phyloP scores from a whole-genome alignment of 1,140 invertebrate species.

The Bombus superbus region DNA sequence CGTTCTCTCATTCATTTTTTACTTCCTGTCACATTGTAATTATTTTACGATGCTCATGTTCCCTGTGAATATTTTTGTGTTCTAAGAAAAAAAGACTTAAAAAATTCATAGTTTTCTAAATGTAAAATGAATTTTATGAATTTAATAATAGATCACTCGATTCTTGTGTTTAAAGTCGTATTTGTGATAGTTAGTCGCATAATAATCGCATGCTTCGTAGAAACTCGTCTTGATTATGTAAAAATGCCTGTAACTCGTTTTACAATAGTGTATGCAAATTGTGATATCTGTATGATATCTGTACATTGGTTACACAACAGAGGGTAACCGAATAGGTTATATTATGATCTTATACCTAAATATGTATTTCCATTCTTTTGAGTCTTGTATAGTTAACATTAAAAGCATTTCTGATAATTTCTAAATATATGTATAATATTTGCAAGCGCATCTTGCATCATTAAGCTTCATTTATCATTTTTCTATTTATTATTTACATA shows the following conservation, averaged over 20 bases:
- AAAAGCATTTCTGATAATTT: neutral
- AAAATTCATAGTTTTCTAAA: neutral
- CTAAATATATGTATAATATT: neutral
- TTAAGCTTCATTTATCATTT: neutral
- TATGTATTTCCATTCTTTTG: neutral
- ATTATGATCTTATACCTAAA: conserved; percentile 7
- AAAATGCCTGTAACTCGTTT: conserved; percentile 28
- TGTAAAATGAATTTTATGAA: neutral
- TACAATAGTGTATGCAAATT: conserved; percentile 17
- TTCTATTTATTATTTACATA: neutral
- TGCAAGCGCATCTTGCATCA: no score
- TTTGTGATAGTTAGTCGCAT: no score
- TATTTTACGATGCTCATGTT: no score
- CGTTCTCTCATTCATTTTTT: neutral
- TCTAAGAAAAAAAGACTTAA: neutral
- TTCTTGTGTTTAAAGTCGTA: neutral
- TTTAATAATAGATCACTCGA: no score
- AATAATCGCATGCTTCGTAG: neutral
- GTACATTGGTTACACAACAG: conserved; percentile 13
- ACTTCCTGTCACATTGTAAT: neutral
- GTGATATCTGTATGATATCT: neutral
- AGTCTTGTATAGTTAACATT: neutral
- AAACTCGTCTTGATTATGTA: conserved; percentile 28
- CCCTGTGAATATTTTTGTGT: neutral
- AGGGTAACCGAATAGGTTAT: conserved; percentile 7